Base-by-base conservation (phyloP, 2,888 invertebrate genomes). In the Tenthredo livida region DNA sequence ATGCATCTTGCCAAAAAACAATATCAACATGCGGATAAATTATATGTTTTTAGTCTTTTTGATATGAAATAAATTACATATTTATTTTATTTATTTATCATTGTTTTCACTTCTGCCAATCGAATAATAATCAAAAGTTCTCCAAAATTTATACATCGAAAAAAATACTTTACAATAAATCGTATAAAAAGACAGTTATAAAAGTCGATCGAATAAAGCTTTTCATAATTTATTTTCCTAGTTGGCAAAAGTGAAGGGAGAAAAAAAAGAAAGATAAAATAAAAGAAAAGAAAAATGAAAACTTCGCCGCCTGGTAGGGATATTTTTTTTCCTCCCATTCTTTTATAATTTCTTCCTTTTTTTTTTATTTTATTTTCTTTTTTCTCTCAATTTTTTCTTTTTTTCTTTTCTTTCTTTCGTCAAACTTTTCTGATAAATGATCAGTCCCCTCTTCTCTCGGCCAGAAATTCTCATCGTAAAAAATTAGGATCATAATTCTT, bases 351-450 rank as follows among this genome's bases (percentile, higher is more conserved):
- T 40, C 4, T 33, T 33, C 33, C 33, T 33, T 33, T 33, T 33
- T 3, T 33, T 33, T 21, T n/a, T 21, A 15, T 12, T 72, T 40
- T 72, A 1, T 40, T 72, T 40, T 21, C 10, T 72, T 72, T 40
- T 10, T 40, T 7, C 4, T 72, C 40, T 40, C 37, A 37, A 40
- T 72, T 15, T 10, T 72, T 40, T 10, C 4, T 73, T 43, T 21
- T 12, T 21, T n/a, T 43, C 25, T 73, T 43, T 12, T 21, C 0
- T 43, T 15, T 2, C 1, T 21, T 25, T n/a, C 21, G n/a, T 43
- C 43, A n/a, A 73, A 40, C n/a, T 43, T 73, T 43, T 73, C 43
- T 73, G 73, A 73, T 40, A 43, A 73, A 73, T 43, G 73, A 73
- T 73, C 73, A 12, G 25, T 12, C 43, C 43, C 43, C 33, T 25